phyloP scores from a whole-genome alignment of 1,140 invertebrate species.

The Drosophila arizonae region DNA sequence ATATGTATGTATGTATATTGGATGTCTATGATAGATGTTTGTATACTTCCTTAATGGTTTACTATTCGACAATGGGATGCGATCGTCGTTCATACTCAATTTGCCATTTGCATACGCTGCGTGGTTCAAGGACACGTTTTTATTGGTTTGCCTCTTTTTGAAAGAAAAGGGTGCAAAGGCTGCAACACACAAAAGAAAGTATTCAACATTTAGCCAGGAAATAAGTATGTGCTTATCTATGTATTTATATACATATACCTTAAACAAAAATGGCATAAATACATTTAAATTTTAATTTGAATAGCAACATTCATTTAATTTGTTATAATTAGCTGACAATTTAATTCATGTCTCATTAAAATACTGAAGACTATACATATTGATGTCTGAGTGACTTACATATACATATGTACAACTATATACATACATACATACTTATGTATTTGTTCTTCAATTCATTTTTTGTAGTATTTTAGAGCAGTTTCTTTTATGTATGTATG shows the following conservation, averaged over 20 bases:
- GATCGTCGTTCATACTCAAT: conserved; percentile 10
- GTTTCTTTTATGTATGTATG: no score
- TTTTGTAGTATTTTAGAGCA: no score
- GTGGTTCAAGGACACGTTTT: conserved; percentile 20
- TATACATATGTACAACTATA: not conserved
- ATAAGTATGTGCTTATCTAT: no score
- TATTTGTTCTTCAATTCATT: no score
- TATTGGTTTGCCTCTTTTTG: conserved; percentile 7
- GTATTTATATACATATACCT: no score
- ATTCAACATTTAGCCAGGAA: not conserved
- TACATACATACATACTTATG: no score
- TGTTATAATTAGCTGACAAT: no score
- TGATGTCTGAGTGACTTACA: not conserved
- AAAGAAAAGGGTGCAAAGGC: conserved; percentile 10
- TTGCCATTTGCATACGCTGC: conserved; percentile 31
- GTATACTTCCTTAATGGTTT: not conserved
- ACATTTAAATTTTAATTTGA: not conserved
- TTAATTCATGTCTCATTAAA: no score
- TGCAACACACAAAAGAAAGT: not conserved
- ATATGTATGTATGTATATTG: no score
- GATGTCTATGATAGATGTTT: not conserved
- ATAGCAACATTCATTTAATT: no score
- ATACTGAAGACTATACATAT: not conserved
- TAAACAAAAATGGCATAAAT: no score
- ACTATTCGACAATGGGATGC: not conserved